Percentiles rank a stretch among this genome's conserved stretches.
Evolutionary conservation across 2,113 vertebrate genomes (phyloP).

Genomic region (Oostethus manadensis): DNA sequence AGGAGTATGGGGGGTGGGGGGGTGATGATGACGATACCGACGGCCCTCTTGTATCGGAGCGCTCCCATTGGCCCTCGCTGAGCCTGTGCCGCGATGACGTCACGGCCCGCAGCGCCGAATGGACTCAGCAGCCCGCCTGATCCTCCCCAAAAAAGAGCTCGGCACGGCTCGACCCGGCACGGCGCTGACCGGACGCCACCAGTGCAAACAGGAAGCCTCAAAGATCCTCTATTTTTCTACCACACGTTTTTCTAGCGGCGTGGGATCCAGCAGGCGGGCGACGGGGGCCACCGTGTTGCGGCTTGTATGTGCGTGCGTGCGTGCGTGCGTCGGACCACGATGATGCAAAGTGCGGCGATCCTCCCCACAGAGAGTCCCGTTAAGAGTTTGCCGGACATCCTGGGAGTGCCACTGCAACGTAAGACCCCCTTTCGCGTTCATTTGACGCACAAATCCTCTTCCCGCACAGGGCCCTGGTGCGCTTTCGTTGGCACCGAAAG

Average conservation of each 20-base stretch:
- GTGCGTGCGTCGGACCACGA: slow-evolving; percentile 75
- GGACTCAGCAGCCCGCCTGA: slow-evolving; percentile 78
- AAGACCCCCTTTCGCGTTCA: slow-evolving; percentile 69
- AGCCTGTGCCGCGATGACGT: slow-evolving; percentile 80
- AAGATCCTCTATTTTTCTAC: background rate
- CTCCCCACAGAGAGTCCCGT: slow-evolving; percentile 87
- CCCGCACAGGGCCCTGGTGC: no score
- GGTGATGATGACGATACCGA: background rate
- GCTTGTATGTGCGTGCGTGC: slow-evolving; percentile 63
- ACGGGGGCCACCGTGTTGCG: slow-evolving; percentile 55
- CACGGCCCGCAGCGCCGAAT: slow-evolving; percentile 85
- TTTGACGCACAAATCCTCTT: no score
- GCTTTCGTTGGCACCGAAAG: no score
- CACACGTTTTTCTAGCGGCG: slow-evolving; percentile 25
- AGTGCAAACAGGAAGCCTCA: background rate
- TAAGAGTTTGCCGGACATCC: slow-evolving; percentile 95
- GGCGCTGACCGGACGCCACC: slow-evolving; percentile 45
- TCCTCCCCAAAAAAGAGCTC: slow-evolving; percentile 66
- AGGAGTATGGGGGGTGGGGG: background rate
- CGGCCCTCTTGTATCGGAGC: slow-evolving; percentile 21
- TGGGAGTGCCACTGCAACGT: slow-evolving; percentile 97
- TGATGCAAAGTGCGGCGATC: slow-evolving; percentile 95
- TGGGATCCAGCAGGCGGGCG: slow-evolving; percentile 40
- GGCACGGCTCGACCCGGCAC: slow-evolving; percentile 33
- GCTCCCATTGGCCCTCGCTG: slow-evolving; percentile 67